Base-by-base conservation (phyloP, 2,888 invertebrate species). In the Philonicus albiceps region DNA sequence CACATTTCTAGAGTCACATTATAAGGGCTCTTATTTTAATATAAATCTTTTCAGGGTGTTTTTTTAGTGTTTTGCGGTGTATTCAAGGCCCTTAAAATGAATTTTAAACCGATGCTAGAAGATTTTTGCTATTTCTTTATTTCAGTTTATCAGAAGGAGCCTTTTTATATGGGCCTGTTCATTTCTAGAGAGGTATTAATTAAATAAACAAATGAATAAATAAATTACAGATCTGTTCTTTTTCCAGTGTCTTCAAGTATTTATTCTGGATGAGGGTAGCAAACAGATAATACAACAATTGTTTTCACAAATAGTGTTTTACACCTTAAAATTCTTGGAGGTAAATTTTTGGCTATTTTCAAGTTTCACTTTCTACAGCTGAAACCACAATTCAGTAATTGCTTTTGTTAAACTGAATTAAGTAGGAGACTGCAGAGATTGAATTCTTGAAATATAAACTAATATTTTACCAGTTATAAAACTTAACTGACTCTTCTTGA, bases 1-100 rank as follows among this genome's bases (percentile, higher is more conserved):
- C n/a, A n/a, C 1, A 73, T 40, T 55, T 55, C 16, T 11, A 2
- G 16, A 37, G 13, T 11, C 11, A 34, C 64, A 16, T 3, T 85
- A 4, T 81, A 53, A 16, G 6, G 1, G 2, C 37, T 34, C 34
- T 34, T 34, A 34, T 40, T 1, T 1, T 2, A 13, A 19, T 11
- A 34, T 34, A 11, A 13, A 19, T 16, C 1, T 85, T 92, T 92
- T 83, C 92, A 97, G 96, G 94, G 95, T 13, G 93, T 97, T 88
- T 96, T 96, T 92, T 93, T 94, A 87, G 93, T 96, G 83, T 92
- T 97, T 87, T 96, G 96, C 91, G 95, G 96, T 90, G 94, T 95
- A 3, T 93, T 97, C 16, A 93, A 94, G 0, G 95, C 96, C 73
- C 92, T 97, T 86, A 93, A 96, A 92, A 95, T 95, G 87, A 95